Evolutionary conservation across 2,888 invertebrate genomes (phyloP).

Genomic region (Lapara coniferarum): DNA sequence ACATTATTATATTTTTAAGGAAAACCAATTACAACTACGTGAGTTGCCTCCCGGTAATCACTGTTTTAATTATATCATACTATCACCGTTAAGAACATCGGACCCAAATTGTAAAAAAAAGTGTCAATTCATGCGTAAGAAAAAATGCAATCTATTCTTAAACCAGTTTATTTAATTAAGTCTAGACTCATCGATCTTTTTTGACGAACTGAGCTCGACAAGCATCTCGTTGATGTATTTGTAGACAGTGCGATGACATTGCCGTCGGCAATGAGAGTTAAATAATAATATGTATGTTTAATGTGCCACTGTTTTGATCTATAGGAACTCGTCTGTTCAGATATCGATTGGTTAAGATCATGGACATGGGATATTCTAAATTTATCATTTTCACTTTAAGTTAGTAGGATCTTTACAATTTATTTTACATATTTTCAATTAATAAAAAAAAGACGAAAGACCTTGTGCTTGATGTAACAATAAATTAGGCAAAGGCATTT

Average conservation of each 20-base stretch:
- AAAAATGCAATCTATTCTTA: slow-evolving; percentile 9
- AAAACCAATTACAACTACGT: background rate
- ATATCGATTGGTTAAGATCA: too few relatives aligned
- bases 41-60: background rate
- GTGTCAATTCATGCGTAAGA: slow-evolving; percentile 21
- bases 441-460: too few relatives aligned
- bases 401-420: too few relatives aligned
- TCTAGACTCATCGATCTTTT: slow-evolving; percentile 24
- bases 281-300: too few relatives aligned
- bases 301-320: too few relatives aligned
- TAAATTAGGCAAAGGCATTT: too few relatives aligned
- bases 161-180: slow-evolving; percentile 23
- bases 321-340: too few relatives aligned
- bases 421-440: too few relatives aligned
- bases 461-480: too few relatives aligned
- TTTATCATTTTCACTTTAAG: too few relatives aligned
- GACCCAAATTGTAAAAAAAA: slow-evolving; percentile 9
- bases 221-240: background rate
- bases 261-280: too few relatives aligned
- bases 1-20: background rate
- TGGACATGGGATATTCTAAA: too few relatives aligned
- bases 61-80: background rate
- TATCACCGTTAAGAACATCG: slow-evolving; percentile 8
- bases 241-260: slow-evolving; percentile 12
- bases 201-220: background rate